Percentiles rank a stretch among this genome's conserved stretches.
Conservation (phyloP, 2,113 vertebrate species). For the Strix uralensis region DNA sequence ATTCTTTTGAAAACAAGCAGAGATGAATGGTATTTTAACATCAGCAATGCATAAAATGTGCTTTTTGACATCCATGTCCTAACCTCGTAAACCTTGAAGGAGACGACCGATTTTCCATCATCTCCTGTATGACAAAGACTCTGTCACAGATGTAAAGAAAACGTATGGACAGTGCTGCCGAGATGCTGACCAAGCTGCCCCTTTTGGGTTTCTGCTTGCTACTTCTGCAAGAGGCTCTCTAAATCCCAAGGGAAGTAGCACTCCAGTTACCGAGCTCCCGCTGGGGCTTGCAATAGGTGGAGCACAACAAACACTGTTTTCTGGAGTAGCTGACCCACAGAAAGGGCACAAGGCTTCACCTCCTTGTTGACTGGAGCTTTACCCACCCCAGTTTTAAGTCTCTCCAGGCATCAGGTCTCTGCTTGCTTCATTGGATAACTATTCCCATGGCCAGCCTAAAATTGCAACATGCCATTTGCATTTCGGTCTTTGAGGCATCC, state of each 20-base stretch:
- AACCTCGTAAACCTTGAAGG: background rate
- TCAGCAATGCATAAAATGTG: background rate
- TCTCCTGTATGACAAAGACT: background rate
- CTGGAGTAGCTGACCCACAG: background rate
- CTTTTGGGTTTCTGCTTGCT: background rate
- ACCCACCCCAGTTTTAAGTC: background rate
- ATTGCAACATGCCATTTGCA: background rate
- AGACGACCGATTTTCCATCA: accelerated
- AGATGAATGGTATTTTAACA: background rate
- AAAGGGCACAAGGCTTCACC: background rate
- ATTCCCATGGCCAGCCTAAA: background rate
- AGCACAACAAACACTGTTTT: background rate
- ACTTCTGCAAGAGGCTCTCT: background rate
- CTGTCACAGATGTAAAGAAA: background rate
- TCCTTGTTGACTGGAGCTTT: background rate
- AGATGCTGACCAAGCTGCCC: background rate
- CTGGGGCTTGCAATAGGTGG: background rate
- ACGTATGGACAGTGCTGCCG: background rate
- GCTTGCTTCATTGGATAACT: background rate
- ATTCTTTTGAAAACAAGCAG: background rate
- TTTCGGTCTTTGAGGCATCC: background rate
- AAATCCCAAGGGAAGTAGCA: background rate
- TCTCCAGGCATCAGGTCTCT: background rate
- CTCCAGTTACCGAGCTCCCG: background rate
- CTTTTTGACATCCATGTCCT: background rate